Evolutionary conservation across 2,797 vertebrate genomes (phyloP), one percentile per base, ranked within the genome.

Genomic region (Catamblyrhynchus diadema): DNA sequence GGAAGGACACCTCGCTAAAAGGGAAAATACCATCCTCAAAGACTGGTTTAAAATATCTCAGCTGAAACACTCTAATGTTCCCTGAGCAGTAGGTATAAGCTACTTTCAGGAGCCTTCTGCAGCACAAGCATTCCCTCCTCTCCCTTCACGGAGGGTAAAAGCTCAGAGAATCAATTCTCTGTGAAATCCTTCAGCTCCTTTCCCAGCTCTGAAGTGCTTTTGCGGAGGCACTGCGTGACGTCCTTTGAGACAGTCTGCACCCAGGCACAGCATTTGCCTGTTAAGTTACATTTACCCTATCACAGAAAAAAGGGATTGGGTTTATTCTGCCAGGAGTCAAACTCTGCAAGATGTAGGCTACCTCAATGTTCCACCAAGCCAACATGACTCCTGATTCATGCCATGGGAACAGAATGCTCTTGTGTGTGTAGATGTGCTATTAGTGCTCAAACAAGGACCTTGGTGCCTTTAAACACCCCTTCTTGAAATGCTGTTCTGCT

Each of bases 161-260:
- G 81, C 93, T 90, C 78, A 88, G 67, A 66, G 78, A 87, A 96
- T 67, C 92, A 89, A 92, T 94, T 80, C 28, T 3, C 71, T 89
- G 54, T 81, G 60, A 94, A 95, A 87, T 80, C 86, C 90, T 93
- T 82, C 83, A 54, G 72, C 79, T 92, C 74, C 42, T 65, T 87
- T 84, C 64, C 64, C 70, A 84, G 64, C 81, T 80, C 60, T 7
- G 1, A 93, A 94, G 78, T 9, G 22, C 67, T 92, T 77, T 67
- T 48, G 64, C 79, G 19, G 75, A 80, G 51, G 79, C 8, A 7
- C 75, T 54, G 87, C 1, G 0, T 32, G 41, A 73, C 15, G 50
- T 33, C 79, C 67, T 71, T 78, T 27, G 61, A 69, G 81, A 61
- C 24, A 64, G 42, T 3, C 70, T 73, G 67, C 25, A 37, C 74